Conservation (phyloP, 2,888 invertebrate species). For the Abrostola triplasia region DNA sequence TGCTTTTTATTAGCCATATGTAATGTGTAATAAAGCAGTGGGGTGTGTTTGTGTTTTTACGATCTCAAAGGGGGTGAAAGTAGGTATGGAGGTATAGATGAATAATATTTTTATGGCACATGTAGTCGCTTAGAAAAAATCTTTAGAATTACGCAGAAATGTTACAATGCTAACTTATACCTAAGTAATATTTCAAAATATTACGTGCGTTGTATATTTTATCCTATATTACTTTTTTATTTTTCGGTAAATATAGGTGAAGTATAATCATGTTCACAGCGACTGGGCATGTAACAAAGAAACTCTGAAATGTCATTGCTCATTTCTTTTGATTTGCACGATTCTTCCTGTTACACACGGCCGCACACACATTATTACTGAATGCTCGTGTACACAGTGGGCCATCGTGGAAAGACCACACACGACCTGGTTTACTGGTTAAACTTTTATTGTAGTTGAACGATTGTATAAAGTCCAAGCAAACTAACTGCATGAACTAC, state of each 20-base stretch:
- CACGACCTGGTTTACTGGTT: not conserved
- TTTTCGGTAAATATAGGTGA: not conserved
- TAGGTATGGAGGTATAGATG: conserved; percentile 27
- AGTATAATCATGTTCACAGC: conserved; percentile 55
- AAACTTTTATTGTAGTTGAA: not conserved
- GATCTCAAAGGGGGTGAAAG: conserved; percentile 53
- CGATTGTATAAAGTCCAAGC: not conserved
- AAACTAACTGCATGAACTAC: not conserved
- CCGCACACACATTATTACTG: conserved; percentile 42
- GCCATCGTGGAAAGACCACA: conserved; percentile 3
- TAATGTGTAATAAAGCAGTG: conserved; percentile 70
- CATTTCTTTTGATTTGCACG: conserved; percentile 64
- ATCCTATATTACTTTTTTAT: no score
- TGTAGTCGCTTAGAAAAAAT: conserved; percentile 29
- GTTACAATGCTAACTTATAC: not conserved
- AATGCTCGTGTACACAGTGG: conserved; percentile 20
- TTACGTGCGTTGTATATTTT: no score
- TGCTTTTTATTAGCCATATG: conserved; percentile 69
- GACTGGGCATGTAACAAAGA: conserved; percentile 60
- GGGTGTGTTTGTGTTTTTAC: conserved; percentile 68
- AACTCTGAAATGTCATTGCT: conserved; percentile 56
- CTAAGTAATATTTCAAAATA: no score
- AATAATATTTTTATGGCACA: conserved; percentile 49
- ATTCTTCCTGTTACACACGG: conserved; percentile 58
- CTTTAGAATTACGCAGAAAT: conserved; percentile 7